These are phyloP conservation scores for Linepithema humile DNA, from an alignment of 1,140 invertebrate species.

Conservation along the genomic window DNA sequence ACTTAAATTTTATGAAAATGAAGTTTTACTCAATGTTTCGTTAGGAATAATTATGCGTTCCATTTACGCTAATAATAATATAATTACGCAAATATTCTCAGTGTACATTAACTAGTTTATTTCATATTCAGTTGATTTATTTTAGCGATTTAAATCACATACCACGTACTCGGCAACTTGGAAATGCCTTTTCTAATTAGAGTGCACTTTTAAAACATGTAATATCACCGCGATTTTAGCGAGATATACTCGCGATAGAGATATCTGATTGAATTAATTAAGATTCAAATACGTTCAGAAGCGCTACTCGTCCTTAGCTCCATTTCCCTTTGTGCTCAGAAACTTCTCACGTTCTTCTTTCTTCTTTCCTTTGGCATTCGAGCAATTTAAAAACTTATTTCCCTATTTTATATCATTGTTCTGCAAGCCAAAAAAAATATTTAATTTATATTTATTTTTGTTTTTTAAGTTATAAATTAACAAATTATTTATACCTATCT, in stretches of 20 bases:
- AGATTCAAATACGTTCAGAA: not conserved
- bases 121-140: slow-evolving; percentile 17
- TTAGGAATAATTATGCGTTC: slow-evolving; percentile 25
- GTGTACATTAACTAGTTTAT: not conserved
- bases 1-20: slow-evolving; percentile 1
- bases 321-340: not conserved
- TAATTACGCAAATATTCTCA: slow-evolving; percentile 17
- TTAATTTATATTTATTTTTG: not conserved
- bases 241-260: not conserved
- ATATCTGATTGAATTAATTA: slow-evolving; percentile 31
- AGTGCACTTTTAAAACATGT: not conserved
- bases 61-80: slow-evolving; percentile 21
- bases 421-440: not conserved
- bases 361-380: not conserved
- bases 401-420: not conserved
- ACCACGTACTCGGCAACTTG: not conserved
- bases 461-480: not conserved
- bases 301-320: not conserved
- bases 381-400: not conserved
- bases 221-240: not conserved
- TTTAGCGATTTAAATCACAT: not conserved
- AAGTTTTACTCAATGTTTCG: slow-evolving; percentile 17
- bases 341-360: not conserved
- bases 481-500: not conserved
- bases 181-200: slow-evolving; percentile 2